phyloP scores from a whole-genome alignment of 2,888 invertebrate species.

The Fabriciana adippe region DNA sequence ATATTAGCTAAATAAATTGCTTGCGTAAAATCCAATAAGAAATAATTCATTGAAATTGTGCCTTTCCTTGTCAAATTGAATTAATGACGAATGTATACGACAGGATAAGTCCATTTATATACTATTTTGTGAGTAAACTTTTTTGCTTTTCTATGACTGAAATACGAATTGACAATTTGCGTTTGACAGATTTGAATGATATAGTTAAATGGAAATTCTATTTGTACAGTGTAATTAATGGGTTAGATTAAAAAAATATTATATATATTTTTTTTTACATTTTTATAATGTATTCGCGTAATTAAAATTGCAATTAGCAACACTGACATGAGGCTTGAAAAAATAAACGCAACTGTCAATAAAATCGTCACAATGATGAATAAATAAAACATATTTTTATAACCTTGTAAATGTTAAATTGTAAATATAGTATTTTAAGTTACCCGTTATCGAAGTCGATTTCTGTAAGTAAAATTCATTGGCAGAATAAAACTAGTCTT shows the following conservation, averaged over 20 bases:
- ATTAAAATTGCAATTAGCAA: background rate
- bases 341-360: background rate
- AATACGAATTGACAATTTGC: no score
- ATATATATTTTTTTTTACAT: no score
- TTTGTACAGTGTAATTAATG: no score
- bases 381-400: conserved; percentile 29
- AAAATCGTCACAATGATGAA: conserved; percentile 20
- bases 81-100: background rate
- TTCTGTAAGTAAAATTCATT: conserved; percentile 58
- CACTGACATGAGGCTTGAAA: conserved; percentile 8
- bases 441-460: conserved; percentile 25
- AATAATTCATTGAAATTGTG: no score
- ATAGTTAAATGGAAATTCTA: no score
- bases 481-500: conserved; percentile 64
- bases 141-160: no score
- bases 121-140: background rate
- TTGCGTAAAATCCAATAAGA: no score
- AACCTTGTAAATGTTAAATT: conserved; percentile 29
- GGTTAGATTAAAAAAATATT: no score
- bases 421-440: conserved; percentile 35
- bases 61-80: background rate
- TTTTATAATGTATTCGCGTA: no score
- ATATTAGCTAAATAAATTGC: no score
- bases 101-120: background rate
- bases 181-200: no score